Base-by-base conservation (phyloP, 2,888 invertebrate species). In the Sesamia inferens region DNA sequence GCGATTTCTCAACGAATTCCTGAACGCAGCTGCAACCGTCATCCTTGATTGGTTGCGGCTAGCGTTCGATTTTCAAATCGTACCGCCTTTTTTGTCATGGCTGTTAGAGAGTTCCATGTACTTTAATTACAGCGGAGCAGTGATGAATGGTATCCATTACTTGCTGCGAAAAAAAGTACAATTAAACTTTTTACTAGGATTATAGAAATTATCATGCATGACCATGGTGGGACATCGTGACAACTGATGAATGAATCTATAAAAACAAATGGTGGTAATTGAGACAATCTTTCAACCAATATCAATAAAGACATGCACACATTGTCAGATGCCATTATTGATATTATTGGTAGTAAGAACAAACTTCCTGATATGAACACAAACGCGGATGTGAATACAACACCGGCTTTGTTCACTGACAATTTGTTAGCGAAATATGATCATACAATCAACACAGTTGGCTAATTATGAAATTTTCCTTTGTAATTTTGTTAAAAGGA, bases 1-100 rank as follows among this genome's bases (percentile, higher is more conserved):
- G 88, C 92, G 95, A 95, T 95, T 95, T 96, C 95, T 94, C 95
- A 93, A 93, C 92, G 92, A 90, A 96, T 96, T 95, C 95, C 94
- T 95, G 94, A 94, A 93, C 94, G 95, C 94, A 92, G 93, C 91
- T 90, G 93, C 92, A 92, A 89, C 88, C 93, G 94, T 94, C 94
- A 94, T 90, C 92, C 92, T 93, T 91, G 93, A 93, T 90, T 93
- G 92, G 90, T 81, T 88, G 91, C 83, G 82, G 84, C 84, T 84
- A 58, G 85, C 91, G 87, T 92, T 93, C 92, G 90, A 92, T 93
- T 94, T 93, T 94, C 82, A 91, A 93, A 92, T 91, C 82, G 75
- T 76, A 79, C 80, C 76, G 84, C 84, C 83, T 89, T 89, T 90
- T 89, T 89, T 83, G 79, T 79, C 63, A 81, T 69, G 68, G 62